Percentiles rank a stretch among this genome's conserved stretches.
phyloP scores from a whole-genome alignment of 2,888 invertebrate species.

The Agriopis marginaria region DNA sequence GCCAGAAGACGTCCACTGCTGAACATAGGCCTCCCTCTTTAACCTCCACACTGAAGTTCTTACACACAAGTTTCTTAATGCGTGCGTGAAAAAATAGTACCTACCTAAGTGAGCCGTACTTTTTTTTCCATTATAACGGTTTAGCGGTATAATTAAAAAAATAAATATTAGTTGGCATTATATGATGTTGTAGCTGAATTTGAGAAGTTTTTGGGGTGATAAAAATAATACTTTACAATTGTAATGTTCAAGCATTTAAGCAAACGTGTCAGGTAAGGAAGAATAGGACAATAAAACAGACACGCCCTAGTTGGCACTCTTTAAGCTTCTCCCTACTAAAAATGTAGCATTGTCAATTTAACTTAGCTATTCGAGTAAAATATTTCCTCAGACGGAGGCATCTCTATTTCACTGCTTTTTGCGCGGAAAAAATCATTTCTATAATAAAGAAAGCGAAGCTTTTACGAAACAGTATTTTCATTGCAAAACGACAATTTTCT shows the following conservation, averaged over 20 bases:
- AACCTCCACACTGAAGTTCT: too few relatives aligned
- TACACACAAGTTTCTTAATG: too few relatives aligned
- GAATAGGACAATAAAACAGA: constrained; percentile 24
- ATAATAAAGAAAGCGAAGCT: constrained; percentile 57
- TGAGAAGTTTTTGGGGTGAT: too few relatives aligned
- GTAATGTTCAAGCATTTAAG: constrained; percentile 4
- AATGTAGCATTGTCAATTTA: constrained; percentile 48
- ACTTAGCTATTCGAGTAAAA: constrained; percentile 55
- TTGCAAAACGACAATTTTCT: constrained; percentile 71
- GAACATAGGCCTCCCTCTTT: too few relatives aligned
- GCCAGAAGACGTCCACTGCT: too few relatives aligned
- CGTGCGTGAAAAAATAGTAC: too few relatives aligned
- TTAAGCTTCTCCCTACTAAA: constrained; percentile 41
- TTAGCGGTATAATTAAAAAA: too few relatives aligned
- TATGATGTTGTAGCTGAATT: too few relatives aligned
- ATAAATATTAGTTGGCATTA: too few relatives aligned
- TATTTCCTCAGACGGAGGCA: constrained; percentile 49
- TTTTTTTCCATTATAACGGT: too few relatives aligned
- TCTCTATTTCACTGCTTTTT: constrained; percentile 49
- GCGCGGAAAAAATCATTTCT: constrained; percentile 49
- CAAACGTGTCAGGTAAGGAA: constrained; percentile 14
- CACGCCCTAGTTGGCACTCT: constrained; percentile 31
- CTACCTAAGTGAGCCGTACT: too few relatives aligned
- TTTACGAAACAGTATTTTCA: constrained; percentile 66
- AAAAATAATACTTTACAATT: too few relatives aligned